phyloP scores from a whole-genome alignment of 2,888 invertebrate genomes.

The Nesidiocoris tenuis region DNA sequence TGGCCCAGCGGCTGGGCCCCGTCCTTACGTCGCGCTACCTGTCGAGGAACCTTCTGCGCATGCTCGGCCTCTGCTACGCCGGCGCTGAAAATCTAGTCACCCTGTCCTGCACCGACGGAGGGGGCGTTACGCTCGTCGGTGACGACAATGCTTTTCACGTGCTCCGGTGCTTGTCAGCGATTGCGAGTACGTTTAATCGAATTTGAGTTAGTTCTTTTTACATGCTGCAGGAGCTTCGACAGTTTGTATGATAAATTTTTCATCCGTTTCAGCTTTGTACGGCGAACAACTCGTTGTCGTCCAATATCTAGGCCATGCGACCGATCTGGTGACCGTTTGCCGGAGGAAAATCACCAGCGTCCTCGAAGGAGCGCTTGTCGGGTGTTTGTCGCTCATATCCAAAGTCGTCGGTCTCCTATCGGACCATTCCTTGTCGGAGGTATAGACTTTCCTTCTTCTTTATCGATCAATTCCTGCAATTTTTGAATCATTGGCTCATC shows the following conservation, averaged over 20 bases:
- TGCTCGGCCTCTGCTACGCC: slow-evolving; percentile 91
- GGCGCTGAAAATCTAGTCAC: slow-evolving; percentile 70
- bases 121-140: slow-evolving; percentile 24
- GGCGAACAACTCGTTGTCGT: slow-evolving; percentile 84
- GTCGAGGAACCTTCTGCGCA: slow-evolving; percentile 85
- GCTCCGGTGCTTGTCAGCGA: slow-evolving; percentile 84
- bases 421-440: slow-evolving; percentile 80
- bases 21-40: slow-evolving; percentile 88
- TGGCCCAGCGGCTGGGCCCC: slow-evolving; percentile 90
- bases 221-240: not conserved
- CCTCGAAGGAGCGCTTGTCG: slow-evolving; percentile 85
- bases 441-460: not conserved
- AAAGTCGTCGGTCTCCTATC: slow-evolving; percentile 78
- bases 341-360: slow-evolving; percentile 77
- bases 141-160: slow-evolving; percentile 83
- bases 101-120: slow-evolving; percentile 51
- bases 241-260: not conserved
- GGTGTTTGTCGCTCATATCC: slow-evolving; percentile 76
- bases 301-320: slow-evolving; percentile 88
- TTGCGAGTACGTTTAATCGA: slow-evolving; percentile 66
- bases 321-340: slow-evolving; percentile 78
- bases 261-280: slow-evolving; percentile 60
- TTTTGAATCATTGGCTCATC: no score
- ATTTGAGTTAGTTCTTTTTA: slow-evolving; percentile 5
- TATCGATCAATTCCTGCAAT: no score